Evolutionary conservation across 2,797 vertebrate genomes (phyloP).

Genomic region (Gambelia wislizenii): DNA sequence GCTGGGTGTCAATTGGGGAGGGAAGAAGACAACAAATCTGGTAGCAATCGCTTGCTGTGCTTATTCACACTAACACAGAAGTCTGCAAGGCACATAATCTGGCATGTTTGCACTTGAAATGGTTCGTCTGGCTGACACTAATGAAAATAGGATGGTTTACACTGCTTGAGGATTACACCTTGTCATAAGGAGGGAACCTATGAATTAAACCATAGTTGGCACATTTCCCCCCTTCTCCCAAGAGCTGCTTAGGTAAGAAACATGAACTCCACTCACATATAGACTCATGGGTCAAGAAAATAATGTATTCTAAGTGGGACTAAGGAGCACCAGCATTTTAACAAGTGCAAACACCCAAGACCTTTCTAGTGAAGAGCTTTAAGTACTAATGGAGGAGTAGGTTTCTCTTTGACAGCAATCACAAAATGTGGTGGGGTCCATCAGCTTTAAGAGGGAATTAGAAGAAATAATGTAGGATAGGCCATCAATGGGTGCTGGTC

Average conservation of each 20-base stretch:
- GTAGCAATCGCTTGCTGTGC: no score
- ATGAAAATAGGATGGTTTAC: slow-evolving; percentile 3
- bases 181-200: neutral
- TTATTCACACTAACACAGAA: neutral
- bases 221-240: neutral
- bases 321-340: neutral
- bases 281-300: neutral
- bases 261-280: no score
- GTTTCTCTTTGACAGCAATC: neutral
- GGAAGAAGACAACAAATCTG: slow-evolving; percentile 6
- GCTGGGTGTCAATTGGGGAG: neutral
- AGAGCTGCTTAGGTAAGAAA: neutral
- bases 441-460: neutral
- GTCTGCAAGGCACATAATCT: neutral
- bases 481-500: no score
- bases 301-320: neutral
- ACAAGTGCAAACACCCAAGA: neutral
- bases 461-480: no score
- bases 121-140: neutral
- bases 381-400: neutral
- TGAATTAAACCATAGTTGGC: neutral
- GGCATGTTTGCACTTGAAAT: slow-evolving; percentile 4
- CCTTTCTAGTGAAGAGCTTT: neutral
- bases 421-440: neutral
- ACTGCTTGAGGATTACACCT: neutral